Conservation (phyloP, 2,888 invertebrate species). For the Trypoxylon attenuatum region DNA sequence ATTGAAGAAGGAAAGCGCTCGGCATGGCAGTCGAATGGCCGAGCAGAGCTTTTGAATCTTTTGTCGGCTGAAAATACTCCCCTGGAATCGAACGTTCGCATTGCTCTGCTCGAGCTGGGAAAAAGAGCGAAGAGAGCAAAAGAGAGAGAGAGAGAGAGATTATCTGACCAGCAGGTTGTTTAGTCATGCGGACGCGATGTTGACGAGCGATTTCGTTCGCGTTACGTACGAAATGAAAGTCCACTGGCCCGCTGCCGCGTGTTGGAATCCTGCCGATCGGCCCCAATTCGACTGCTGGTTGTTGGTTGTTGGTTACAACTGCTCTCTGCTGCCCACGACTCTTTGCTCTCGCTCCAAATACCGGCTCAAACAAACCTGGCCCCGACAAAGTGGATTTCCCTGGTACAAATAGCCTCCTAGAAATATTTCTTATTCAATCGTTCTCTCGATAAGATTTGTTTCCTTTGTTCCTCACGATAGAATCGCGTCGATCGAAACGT, state of each 20-base stretch:
- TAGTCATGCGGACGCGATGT: conserved; percentile 47
- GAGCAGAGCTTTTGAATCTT: too few relatives aligned
- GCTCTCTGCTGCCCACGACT: neutral
- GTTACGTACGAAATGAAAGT: conserved; percentile 46
- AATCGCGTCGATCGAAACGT: too few relatives aligned
- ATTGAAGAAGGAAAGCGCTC: too few relatives aligned
- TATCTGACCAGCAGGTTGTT: conserved; percentile 40
- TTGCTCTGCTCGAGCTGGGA: neutral
- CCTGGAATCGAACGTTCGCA: too few relatives aligned
- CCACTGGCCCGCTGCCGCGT: conserved; percentile 31
- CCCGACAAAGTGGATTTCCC: neutral
- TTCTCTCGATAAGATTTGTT: too few relatives aligned
- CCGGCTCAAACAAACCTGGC: neutral
- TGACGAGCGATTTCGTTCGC: conserved; percentile 43
- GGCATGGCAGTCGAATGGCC: too few relatives aligned
- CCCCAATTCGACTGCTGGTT: conserved; percentile 14
- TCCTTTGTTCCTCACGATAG: too few relatives aligned
- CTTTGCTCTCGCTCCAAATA: neutral
- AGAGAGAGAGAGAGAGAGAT: neutral
- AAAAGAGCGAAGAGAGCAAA: conserved; percentile 7
- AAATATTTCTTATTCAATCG: too few relatives aligned
- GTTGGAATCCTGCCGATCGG: conserved; percentile 41
- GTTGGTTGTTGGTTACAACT: neutral
- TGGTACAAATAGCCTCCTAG: too few relatives aligned
- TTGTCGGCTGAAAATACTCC: too few relatives aligned